A percentile compares a stretch with the other conserved stretches of the same genome.
phyloP scores from a whole-genome alignment of 2,797 vertebrate species.

The Pantherophis vulpinus region DNA sequence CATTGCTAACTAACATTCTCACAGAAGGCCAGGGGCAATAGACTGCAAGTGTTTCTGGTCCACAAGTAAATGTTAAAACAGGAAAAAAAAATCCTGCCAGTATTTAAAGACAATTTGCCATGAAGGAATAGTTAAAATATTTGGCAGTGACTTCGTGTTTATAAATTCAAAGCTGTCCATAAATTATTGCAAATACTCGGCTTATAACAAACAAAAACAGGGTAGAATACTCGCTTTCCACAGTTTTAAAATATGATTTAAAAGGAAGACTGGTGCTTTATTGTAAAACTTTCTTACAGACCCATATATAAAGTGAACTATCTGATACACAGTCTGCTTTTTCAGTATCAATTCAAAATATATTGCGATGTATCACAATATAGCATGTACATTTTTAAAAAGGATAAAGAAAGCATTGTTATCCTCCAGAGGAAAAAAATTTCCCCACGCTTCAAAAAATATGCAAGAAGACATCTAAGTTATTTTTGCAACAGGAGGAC shows the following conservation, averaged over 20 bases:
- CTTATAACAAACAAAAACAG: slow-evolving; percentile 69
- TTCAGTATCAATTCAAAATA: slow-evolving; percentile 55
- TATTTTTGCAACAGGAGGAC: neutral
- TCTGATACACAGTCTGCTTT: slow-evolving; percentile 45
- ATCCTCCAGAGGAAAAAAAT: neutral
- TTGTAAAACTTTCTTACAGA: slow-evolving; percentile 18
- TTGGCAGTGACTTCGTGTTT: slow-evolving; percentile 73
- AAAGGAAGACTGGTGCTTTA: slow-evolving; percentile 60
- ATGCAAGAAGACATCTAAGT: neutral
- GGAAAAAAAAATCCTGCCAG: slow-evolving; percentile 59
- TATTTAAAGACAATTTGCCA: slow-evolving; percentile 78
- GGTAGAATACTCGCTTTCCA: slow-evolving; percentile 50
- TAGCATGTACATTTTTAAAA: neutral
- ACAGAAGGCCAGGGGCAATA: slow-evolving; percentile 89
- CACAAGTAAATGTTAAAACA: slow-evolving; percentile 88
- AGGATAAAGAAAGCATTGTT: neutral
- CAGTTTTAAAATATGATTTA: slow-evolving; percentile 51
- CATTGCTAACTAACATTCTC: slow-evolving; percentile 93
- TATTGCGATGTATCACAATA: neutral
- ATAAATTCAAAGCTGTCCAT: slow-evolving; percentile 73
- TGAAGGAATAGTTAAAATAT: slow-evolving; percentile 75
- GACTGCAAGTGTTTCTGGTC: slow-evolving; percentile 84
- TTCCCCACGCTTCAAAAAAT: neutral
- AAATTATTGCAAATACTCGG: slow-evolving; percentile 73
- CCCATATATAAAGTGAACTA: slow-evolving; percentile 43